A percentile compares a stretch with the other conserved stretches of the same genome.
phyloP scores from a whole-genome alignment of 1,140 invertebrate species.

The Heliconius eleuchia region DNA sequence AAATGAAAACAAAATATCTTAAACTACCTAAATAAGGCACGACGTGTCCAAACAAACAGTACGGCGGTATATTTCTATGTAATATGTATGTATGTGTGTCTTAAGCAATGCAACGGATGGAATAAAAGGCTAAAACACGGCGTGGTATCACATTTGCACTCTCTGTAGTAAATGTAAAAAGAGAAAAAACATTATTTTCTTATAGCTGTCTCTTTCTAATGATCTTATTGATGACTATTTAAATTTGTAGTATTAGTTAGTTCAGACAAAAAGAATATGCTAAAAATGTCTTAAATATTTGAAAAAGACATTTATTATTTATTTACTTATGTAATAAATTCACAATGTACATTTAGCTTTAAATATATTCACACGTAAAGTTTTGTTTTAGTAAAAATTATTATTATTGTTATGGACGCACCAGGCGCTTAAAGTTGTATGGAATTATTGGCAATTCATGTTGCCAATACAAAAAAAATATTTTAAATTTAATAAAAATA shows the following conservation, averaged over 20 bases:
- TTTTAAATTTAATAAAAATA: not conserved
- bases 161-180: conserved; percentile 16
- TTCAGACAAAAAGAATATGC: not conserved
- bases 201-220: not conserved
- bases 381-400: not conserved
- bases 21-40: conserved; percentile 79
- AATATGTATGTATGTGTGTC: conserved; percentile 21
- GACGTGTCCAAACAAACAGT: conserved; percentile 66
- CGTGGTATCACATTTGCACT: conserved; percentile 36
- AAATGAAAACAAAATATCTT: conserved; percentile 80
- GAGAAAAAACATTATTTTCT: not conserved
- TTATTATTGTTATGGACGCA: conserved; percentile 1
- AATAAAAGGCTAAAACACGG: conserved; percentile 37
- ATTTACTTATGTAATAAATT: not conserved
- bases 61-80: conserved; percentile 41
- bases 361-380: conserved; percentile 15
- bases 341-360: conserved; percentile 9
- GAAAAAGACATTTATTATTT: not conserved
- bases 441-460: not conserved
- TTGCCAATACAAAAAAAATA: conserved; percentile 7
- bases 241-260: no score
- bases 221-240: not conserved
- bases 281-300: not conserved
- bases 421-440: conserved; percentile 10
- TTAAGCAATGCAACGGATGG: conserved; percentile 44